Percentiles rank a stretch among this genome's conserved stretches.
Evolutionary conservation across 2,888 invertebrate species (phyloP).

Genomic region (Ennomos fuscantarius): DNA sequence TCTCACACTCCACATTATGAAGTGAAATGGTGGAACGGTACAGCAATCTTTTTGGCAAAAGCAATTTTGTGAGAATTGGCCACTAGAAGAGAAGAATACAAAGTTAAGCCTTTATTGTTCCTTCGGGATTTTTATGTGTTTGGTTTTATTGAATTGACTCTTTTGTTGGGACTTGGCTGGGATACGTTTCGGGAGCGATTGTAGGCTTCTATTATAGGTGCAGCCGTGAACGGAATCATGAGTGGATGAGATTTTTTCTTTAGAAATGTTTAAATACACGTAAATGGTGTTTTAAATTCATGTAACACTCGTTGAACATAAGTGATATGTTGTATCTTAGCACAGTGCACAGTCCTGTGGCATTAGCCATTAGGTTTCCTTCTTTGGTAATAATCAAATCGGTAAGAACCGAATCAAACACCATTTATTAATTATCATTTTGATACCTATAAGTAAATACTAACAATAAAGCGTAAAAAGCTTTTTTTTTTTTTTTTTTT

Average conservation of each 20-base stretch:
- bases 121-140: constrained; percentile 51
- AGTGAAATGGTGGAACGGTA: constrained; percentile 7
- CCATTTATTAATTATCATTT: too few species aligned
- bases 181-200: constrained; percentile 26
- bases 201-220: constrained; percentile 29
- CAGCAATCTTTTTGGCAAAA: constrained; percentile 10
- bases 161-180: constrained; percentile 39
- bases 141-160: constrained; percentile 57
- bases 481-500: too few species aligned
- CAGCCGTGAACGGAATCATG: constrained; percentile 25
- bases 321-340: too few species aligned
- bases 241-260: constrained; percentile 4
- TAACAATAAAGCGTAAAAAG: too few species aligned
- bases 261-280: constrained; percentile 10
- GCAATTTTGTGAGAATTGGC: constrained; percentile 40
- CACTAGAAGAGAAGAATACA: constrained; percentile 48
- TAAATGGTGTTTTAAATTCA: neutral
- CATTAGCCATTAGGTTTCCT: too few species aligned
- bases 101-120: constrained; percentile 55
- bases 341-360: too few species aligned
- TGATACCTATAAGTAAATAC: too few species aligned
- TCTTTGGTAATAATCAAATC: too few species aligned
- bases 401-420: too few species aligned
- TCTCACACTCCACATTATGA: constrained; percentile 24
- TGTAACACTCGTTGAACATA: too few species aligned